Conservation (phyloP, 1,140 invertebrate genomes). For the Zaprionus davidi region DNA sequence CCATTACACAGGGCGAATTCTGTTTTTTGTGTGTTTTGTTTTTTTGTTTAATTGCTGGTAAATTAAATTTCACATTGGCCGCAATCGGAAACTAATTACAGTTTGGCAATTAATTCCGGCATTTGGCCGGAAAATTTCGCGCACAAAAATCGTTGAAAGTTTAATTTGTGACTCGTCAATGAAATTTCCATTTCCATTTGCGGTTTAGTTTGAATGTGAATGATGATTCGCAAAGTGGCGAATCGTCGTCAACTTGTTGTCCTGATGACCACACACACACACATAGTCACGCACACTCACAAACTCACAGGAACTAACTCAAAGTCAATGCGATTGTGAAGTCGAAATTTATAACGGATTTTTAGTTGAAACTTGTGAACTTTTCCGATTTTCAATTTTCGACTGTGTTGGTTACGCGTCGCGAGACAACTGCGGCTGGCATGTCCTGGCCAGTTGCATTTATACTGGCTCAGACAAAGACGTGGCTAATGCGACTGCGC, state of each 20-base stretch:
- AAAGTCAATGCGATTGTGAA: neutral
- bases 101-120: conserved; percentile 46
- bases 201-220: conserved; percentile 15
- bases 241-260: conserved; percentile 5
- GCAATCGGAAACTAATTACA: conserved; percentile 61
- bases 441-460: conserved; percentile 43
- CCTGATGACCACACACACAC: neutral
- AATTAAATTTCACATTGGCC: conserved; percentile 57
- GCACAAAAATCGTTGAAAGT: conserved; percentile 20
- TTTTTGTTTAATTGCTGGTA: conserved; percentile 33
- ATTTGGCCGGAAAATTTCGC: conserved; percentile 14
- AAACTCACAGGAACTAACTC: neutral
- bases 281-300: neutral
- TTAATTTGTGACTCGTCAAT: conserved; percentile 11
- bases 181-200: conserved; percentile 13
- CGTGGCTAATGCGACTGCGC: conserved; percentile 43
- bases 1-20: neutral
- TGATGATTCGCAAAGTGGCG: neutral
- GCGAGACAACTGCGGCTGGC: conserved; percentile 52
- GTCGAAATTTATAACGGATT: neutral
- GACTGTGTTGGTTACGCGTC: conserved; percentile 33
- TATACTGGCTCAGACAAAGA: conserved; percentile 40
- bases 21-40: conserved; percentile 22
- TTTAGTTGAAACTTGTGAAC: neutral
- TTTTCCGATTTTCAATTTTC: neutral